phyloP scores from a whole-genome alignment of 2,888 invertebrate species.

The Bellardia pandia region DNA sequence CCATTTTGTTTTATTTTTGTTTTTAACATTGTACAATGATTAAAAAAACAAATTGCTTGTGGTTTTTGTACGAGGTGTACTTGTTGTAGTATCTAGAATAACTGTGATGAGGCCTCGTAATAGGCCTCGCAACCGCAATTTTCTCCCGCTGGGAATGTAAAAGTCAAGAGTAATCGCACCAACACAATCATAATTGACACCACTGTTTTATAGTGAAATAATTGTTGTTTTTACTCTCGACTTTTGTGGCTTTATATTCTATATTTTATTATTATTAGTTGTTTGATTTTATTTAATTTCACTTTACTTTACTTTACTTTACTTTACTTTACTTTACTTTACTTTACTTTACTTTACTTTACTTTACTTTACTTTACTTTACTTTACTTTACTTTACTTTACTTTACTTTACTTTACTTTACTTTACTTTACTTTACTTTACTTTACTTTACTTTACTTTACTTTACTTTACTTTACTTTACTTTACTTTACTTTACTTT shows the following conservation, averaged over 20 bases:
- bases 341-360: background rate
- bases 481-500: background rate
- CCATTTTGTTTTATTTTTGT: too few relatives aligned
- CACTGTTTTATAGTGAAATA: constrained; percentile 41
- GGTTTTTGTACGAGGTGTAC: too few relatives aligned
- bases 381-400: background rate
- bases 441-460: background rate
- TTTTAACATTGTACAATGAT: too few relatives aligned
- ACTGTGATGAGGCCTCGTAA: too few relatives aligned
- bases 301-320: background rate
- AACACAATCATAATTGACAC: too few relatives aligned
- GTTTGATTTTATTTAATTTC: background rate
- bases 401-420: background rate
- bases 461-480: background rate
- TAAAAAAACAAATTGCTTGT: too few relatives aligned
- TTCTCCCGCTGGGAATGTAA: too few relatives aligned
- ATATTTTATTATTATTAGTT: constrained; percentile 38
- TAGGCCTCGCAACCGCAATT: too few relatives aligned
- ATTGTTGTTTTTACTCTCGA: constrained; percentile 37
- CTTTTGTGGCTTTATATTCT: constrained; percentile 10
- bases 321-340: background rate
- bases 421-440: background rate
- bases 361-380: background rate
- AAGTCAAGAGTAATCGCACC: too few relatives aligned
- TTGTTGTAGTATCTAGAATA: too few relatives aligned